phyloP scores from a whole-genome alignment of 2,797 vertebrate species.

The Gobio occitaniae region DNA sequence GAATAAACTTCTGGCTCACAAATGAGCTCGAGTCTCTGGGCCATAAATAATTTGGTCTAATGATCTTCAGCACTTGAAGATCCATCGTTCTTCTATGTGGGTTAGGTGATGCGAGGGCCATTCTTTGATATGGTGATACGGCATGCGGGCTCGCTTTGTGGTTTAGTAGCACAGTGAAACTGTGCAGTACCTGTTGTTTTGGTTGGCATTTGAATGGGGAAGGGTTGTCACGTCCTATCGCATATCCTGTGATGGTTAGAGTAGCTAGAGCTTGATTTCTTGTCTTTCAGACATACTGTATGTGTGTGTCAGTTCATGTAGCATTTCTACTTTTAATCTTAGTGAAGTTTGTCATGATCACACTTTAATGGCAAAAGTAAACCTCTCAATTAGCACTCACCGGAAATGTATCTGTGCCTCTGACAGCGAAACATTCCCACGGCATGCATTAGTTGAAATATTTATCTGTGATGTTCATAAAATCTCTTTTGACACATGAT shows the following conservation, averaged over 20 bases:
- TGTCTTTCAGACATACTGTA: background rate
- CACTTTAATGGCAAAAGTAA: background rate
- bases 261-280: constrained; percentile 11
- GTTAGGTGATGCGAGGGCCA: constrained; percentile 25
- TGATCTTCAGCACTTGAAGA: constrained; percentile 34
- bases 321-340: background rate
- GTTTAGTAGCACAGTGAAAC: constrained; percentile 31
- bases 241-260: constrained; percentile 1
- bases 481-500: constrained; percentile 16
- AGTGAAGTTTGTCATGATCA: background rate
- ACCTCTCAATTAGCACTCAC: background rate
- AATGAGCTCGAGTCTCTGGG: constrained; percentile 27
- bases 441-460: background rate
- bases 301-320: constrained; percentile 21
- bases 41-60: constrained; percentile 49
- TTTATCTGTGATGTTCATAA: constrained; percentile 15
- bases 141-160: background rate
- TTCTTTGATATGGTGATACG: background rate
- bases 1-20: constrained; percentile 28
- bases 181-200: constrained; percentile 35
- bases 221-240: background rate
- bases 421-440: constrained; percentile 3
- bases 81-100: constrained; percentile 31
- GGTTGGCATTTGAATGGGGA: background rate
- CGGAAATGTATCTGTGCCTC: background rate